These are phyloP conservation scores for Atta cephalotes DNA, from an alignment of 1,140 invertebrate species.

Conservation along the genomic window DNA sequence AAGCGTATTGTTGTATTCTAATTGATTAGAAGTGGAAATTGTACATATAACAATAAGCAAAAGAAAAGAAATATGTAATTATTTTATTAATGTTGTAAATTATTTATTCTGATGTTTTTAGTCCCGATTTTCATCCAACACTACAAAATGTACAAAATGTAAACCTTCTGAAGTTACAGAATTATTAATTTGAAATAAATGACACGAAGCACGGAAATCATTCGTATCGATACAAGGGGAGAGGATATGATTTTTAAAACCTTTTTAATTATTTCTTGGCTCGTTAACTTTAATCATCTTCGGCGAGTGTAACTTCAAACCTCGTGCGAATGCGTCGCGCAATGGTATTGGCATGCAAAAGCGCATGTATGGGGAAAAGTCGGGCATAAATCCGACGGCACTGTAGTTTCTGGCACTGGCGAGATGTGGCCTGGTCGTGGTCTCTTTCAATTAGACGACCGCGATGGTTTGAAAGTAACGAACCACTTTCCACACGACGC, in stretches of 20 bases:
- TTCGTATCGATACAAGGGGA: not conserved
- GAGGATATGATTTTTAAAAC: slow-evolving; percentile 48
- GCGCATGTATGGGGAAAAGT: slow-evolving; percentile 37
- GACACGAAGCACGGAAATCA: slow-evolving; percentile 14
- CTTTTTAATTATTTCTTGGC: slow-evolving; percentile 56
- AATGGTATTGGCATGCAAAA: slow-evolving; percentile 36
- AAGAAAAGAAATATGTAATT: not conserved
- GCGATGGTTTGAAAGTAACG: slow-evolving; percentile 49
- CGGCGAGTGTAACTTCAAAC: slow-evolving; percentile 38
- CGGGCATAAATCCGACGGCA: slow-evolving; percentile 39
- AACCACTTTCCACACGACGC: slow-evolving; percentile 36
- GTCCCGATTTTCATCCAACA: not conserved
- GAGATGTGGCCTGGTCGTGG: slow-evolving; percentile 19
- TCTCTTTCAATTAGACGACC: slow-evolving; percentile 54
- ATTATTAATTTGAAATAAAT: slow-evolving; percentile 51
- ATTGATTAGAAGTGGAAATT: not conserved
- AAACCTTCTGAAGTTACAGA: not conserved
- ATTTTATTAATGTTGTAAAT: slow-evolving; percentile 18
- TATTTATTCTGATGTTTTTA: not conserved
- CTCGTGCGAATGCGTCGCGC: slow-evolving; percentile 7
- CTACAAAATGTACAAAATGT: not conserved
- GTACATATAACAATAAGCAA: not conserved
- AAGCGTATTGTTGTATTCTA: not conserved
- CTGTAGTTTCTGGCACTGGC: slow-evolving; percentile 28
- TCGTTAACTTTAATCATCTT: slow-evolving; percentile 59